Conservation (phyloP, 2,888 invertebrate genomes). For the Microdon myrmicae region DNA sequence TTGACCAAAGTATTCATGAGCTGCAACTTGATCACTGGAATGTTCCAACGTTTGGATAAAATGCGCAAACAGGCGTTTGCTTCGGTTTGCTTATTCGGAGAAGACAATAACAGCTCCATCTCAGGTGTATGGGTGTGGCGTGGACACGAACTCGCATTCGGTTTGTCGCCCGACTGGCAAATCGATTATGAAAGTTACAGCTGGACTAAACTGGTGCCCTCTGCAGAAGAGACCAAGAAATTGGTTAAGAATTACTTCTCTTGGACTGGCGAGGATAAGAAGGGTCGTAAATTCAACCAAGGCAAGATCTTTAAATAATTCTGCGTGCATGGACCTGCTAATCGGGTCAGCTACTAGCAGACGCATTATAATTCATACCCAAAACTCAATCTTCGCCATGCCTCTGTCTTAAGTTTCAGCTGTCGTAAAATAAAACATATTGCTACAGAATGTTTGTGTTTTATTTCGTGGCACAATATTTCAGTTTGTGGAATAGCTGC, state of each 20-base stretch:
- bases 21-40: conserved; percentile 96
- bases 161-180: conserved; percentile 92
- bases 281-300: conserved; percentile 94
- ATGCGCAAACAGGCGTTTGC: conserved; percentile 97
- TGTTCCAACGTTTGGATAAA: conserved; percentile 98
- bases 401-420: no score
- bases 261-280: conserved; percentile 87
- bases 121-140: conserved; percentile 99
- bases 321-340: not conserved
- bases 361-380: no score
- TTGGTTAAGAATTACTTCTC: conserved; percentile 90
- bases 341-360: not conserved
- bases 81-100: conserved; percentile 92
- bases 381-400: no score
- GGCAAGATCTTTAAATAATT: conserved; percentile 98
- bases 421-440: no score
- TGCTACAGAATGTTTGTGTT: no score
- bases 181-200: conserved; percentile 96
- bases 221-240: conserved; percentile 82
- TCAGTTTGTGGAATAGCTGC: no score
- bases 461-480: no score
- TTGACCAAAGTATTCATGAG: conserved; percentile 95
- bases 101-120: conserved; percentile 90
- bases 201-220: conserved; percentile 93
- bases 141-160: conserved; percentile 92